phyloP scores from a whole-genome alignment of 2,113 vertebrate species.

The Cynoglossus semilaevis region DNA sequence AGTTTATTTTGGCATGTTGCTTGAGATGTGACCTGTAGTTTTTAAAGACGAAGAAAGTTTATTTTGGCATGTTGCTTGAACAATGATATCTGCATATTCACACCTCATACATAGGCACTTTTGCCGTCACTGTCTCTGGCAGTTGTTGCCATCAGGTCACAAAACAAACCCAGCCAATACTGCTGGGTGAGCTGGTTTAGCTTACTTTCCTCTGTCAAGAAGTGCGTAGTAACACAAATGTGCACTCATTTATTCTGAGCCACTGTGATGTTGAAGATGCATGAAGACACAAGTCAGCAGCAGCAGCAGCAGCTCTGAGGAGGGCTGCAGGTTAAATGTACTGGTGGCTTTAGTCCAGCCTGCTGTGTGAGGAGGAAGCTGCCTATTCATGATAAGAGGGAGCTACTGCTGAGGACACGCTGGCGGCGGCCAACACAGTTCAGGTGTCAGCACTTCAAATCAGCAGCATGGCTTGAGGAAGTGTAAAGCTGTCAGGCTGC shows the following conservation, averaged over 20 bases:
- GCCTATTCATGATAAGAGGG: slow-evolving; percentile 61
- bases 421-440: slow-evolving; percentile 34
- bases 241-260: slow-evolving; percentile 43
- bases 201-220: too few species aligned
- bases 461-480: slow-evolving; percentile 29
- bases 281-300: slow-evolving; percentile 28
- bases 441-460: slow-evolving; percentile 67
- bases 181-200: too few species aligned
- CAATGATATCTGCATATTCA: too few species aligned
- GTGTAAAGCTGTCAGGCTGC: slow-evolving; percentile 38
- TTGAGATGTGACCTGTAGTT: too few species aligned
- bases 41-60: too few species aligned
- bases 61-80: too few species aligned
- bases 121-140: too few species aligned
- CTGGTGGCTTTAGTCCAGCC: slow-evolving; percentile 27
- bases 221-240: background rate
- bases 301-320: slow-evolving; percentile 3
- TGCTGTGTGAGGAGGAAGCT: slow-evolving; percentile 52
- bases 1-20: too few species aligned
- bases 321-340: slow-evolving; percentile 41
- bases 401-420: slow-evolving; percentile 41
- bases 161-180: too few species aligned
- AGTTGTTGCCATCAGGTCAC: too few species aligned
- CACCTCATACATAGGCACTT: too few species aligned
- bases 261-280: slow-evolving; percentile 11